Percentiles rank a stretch among this genome's conserved stretches.
Conservation (phyloP, 2,888 invertebrate genomes). For the Aspidiotus rigidus region DNA sequence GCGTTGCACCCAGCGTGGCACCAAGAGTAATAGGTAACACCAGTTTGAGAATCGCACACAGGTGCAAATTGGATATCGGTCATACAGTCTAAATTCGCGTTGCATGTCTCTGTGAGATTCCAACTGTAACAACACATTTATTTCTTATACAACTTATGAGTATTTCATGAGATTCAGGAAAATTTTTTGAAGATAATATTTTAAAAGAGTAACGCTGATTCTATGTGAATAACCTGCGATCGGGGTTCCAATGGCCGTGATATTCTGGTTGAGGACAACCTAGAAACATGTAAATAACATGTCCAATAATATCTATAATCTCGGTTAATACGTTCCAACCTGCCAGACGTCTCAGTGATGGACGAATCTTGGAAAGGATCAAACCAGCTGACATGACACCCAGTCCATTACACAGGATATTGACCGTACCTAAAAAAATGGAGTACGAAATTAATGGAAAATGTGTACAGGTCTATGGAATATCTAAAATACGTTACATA, state of each 20-base stretch:
- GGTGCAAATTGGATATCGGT: constrained; percentile 42
- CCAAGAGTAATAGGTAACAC: constrained; percentile 45
- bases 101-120: constrained; percentile 41
- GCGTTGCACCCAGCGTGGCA: constrained; percentile 47
- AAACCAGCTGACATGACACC: constrained; percentile 40
- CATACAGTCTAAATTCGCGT: constrained; percentile 42
- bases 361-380: constrained; percentile 41
- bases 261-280: constrained; percentile 40
- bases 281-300: constrained; percentile 40
- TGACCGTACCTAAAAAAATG: constrained; percentile 40
- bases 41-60: constrained; percentile 40
- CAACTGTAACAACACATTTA: constrained; percentile 39
- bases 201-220: neutral
- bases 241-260: constrained; percentile 36
- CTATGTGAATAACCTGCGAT: constrained; percentile 25
- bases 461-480: too few relatives aligned
- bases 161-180: neutral
- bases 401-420: constrained; percentile 41
- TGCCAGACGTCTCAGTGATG: constrained; percentile 40
- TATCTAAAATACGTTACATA: too few relatives aligned
- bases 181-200: neutral
- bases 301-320: constrained; percentile 40
- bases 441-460: neutral
- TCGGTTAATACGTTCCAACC: constrained; percentile 42
- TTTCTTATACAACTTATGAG: neutral